Evolutionary conservation across 2,797 vertebrate genomes (phyloP).

Genomic region (Melanotaenia boesemani): DNA sequence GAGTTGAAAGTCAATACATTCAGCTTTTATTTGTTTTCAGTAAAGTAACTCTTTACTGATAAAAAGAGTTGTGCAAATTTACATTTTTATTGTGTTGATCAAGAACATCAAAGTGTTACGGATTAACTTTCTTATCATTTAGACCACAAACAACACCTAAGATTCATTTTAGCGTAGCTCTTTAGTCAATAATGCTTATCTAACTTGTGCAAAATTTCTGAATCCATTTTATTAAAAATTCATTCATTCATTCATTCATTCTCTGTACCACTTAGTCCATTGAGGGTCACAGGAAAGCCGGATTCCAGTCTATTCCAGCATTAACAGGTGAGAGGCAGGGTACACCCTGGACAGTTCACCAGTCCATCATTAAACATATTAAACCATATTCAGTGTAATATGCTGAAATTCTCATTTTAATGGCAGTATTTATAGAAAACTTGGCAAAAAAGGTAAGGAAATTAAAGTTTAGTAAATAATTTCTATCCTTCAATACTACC

Average conservation of each 20-base stretch:
- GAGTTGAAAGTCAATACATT: no score
- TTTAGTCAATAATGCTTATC: constrained; percentile 2
- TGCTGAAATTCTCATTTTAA: neutral
- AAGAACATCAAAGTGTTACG: neutral
- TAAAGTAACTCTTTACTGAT: neutral
- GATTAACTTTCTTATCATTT: neutral
- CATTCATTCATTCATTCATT: no score
- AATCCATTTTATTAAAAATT: no score
- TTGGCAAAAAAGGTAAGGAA: no score
- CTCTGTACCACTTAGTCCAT: no score
- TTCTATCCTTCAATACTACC: no score
- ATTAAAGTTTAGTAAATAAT: no score
- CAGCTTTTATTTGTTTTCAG: no score
- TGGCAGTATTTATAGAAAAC: neutral
- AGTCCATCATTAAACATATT: constrained; percentile 26
- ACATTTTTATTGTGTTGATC: neutral
- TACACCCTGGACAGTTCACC: no score
- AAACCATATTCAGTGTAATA: neutral
- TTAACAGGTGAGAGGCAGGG: no score
- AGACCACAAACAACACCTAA: neutral
- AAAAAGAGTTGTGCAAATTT: neutral
- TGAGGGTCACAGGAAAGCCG: no score
- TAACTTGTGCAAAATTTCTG: neutral
- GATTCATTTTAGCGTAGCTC: neutral
- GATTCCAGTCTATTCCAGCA: no score